Conservation (phyloP, 2,113 vertebrate genomes). For the Takifugu flavidus region DNA sequence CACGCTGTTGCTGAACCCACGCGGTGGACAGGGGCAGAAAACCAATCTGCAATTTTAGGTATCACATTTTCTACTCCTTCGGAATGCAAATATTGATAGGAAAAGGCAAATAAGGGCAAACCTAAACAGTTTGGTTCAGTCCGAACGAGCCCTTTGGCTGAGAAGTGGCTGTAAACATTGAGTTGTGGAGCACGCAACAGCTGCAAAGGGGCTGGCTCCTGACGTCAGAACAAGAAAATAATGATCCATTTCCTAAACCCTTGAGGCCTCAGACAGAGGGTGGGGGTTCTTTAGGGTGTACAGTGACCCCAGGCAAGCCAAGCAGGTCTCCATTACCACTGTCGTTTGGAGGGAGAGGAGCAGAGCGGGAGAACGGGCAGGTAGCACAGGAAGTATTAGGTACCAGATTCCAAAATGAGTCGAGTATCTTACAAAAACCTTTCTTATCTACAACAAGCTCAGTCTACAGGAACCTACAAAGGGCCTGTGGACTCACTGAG, state of each 20-base stretch:
- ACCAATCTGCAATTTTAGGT: no score
- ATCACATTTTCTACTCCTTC: no score
- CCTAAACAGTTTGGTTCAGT: slow-evolving; percentile 33
- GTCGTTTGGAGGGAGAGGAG: slow-evolving; percentile 43
- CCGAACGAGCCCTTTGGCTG: slow-evolving; percentile 36
- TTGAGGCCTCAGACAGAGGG: slow-evolving; percentile 66
- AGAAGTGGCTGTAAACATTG: slow-evolving; percentile 63
- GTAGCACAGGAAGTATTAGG: slow-evolving; percentile 35
- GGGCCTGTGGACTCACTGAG: slow-evolving; percentile 63
- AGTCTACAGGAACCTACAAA: slow-evolving; percentile 69
- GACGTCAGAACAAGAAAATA: slow-evolving; percentile 73
- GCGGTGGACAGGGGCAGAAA: slow-evolving; percentile 34
- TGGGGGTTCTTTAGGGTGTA: slow-evolving; percentile 34
- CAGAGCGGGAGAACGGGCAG: slow-evolving; percentile 38
- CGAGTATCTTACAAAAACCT: slow-evolving; percentile 53
- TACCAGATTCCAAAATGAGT: slow-evolving; percentile 57
- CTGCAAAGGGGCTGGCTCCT: slow-evolving; percentile 81
- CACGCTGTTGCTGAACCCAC: slow-evolving; percentile 68
- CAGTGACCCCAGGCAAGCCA: slow-evolving; percentile 36
- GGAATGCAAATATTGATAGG: no score
- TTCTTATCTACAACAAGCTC: slow-evolving; percentile 70
- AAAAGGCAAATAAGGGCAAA: slow-evolving; percentile 18
- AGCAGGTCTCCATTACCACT: slow-evolving; percentile 54
- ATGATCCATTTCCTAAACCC: slow-evolving; percentile 79
- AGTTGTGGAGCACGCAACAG: slow-evolving; percentile 81